Evolutionary conservation across 2,797 vertebrate species (phyloP).

Genomic region (Danio tinwini): DNA sequence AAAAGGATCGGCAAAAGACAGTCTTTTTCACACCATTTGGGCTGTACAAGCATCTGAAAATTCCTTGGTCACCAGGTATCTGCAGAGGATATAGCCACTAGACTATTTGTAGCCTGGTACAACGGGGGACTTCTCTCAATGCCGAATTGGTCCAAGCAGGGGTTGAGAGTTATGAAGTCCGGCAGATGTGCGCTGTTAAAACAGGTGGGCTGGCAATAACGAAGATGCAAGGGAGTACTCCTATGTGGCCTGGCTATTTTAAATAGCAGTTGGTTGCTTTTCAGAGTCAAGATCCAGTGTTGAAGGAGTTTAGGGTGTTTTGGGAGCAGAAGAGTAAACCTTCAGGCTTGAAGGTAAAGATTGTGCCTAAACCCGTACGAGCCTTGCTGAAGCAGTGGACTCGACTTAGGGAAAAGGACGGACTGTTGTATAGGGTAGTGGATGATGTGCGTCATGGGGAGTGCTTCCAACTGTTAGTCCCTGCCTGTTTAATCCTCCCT

Average conservation of each 20-base stretch:
- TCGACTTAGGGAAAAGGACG: not conserved
- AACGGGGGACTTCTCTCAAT: not conserved
- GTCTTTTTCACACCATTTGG: not conserved
- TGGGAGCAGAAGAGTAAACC: not conserved
- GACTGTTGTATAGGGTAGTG: not conserved
- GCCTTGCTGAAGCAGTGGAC: not conserved
- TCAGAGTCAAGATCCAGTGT: not conserved
- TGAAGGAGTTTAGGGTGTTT: not conserved
- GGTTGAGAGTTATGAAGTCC: not conserved
- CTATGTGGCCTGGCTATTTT: not conserved
- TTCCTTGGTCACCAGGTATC: not conserved
- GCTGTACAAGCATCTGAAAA: not conserved
- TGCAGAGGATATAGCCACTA: not conserved
- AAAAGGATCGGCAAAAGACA: not conserved
- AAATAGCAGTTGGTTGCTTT: not conserved
- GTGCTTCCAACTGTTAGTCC: not conserved
- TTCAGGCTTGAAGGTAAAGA: not conserved
- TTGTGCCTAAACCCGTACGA: not conserved
- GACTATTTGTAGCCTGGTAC: not conserved
- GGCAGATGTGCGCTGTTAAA: not conserved
- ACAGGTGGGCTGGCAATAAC: not conserved
- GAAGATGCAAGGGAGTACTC: not conserved
- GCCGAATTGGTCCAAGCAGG: not conserved
- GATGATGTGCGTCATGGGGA: not conserved
- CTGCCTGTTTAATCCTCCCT: not conserved